A percentile compares a stretch with the other conserved stretches of the same genome.
Conservation (phyloP, 2,797 vertebrate species). For the Threskiornis aethiopicus region DNA sequence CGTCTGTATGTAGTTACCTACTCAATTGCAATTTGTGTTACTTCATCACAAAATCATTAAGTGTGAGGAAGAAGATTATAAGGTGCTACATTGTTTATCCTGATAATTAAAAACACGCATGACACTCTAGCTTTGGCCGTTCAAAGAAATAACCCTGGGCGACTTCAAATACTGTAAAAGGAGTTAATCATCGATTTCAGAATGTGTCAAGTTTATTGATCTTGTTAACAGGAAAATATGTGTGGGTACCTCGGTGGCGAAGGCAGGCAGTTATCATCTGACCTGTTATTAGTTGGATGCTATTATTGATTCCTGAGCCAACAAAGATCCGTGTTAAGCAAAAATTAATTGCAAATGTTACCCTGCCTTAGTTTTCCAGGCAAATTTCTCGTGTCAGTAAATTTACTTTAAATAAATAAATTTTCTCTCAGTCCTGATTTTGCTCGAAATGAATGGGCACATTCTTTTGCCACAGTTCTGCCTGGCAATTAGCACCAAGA, state of each 20-base stretch:
- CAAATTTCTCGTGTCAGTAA: not conserved
- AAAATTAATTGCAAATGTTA: not conserved
- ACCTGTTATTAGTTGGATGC: not conserved
- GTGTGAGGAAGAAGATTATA: conserved; percentile 55
- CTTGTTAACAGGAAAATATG: conserved; percentile 73
- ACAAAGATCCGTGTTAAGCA: not conserved
- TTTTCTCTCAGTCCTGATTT: not conserved
- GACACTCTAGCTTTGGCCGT: not conserved
- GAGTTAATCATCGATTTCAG: conserved; percentile 73
- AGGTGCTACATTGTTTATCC: conserved; percentile 73
- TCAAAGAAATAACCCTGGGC: conserved; percentile 41
- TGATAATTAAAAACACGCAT: conserved; percentile 72
- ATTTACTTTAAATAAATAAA: not conserved
- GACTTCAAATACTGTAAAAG: conserved; percentile 67
- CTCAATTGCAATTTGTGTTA: not conserved
- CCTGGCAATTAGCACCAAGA: not conserved
- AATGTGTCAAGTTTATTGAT: conserved; percentile 79
- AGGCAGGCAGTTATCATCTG: conserved; percentile 28
- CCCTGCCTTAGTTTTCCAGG: not conserved
- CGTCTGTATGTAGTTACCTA: not conserved
- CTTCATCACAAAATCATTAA: conserved; percentile 52
- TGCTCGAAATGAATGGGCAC: not conserved
- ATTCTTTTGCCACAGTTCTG: not conserved
- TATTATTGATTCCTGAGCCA: not conserved
- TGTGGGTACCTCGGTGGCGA: conserved; percentile 59